Evolutionary conservation across 2,888 invertebrate species (phyloP).

Genomic region (Cetonia aurata): DNA sequence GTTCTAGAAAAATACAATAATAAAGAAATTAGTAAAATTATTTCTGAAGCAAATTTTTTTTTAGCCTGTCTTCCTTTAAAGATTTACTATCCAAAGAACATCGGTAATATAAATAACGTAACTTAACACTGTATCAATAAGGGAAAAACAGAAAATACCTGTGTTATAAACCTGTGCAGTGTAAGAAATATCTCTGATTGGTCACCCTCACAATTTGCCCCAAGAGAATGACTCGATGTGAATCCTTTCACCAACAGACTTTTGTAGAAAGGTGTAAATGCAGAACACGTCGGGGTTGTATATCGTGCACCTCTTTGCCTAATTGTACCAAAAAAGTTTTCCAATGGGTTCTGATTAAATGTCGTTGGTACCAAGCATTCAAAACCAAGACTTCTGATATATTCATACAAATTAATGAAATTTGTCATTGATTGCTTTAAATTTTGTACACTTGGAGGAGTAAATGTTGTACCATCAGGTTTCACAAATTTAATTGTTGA

Average conservation of each 20-base stretch:
- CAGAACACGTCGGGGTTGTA: slow-evolving; percentile 35
- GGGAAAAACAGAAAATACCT: no score
- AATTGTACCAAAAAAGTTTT: slow-evolving; percentile 47
- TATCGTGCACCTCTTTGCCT: slow-evolving; percentile 46
- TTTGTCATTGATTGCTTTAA: not conserved
- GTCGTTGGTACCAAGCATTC: not conserved
- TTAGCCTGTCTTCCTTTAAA: no score
- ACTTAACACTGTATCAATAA: no score
- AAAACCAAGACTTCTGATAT: not conserved
- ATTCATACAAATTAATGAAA: not conserved
- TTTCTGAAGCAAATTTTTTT: no score
- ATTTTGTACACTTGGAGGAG: not conserved
- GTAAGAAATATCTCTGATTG: no score
- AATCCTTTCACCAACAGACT: slow-evolving; percentile 49
- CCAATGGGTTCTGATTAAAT: slow-evolving; percentile 48
- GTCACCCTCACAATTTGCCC: slow-evolving; percentile 48
- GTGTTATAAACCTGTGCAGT: no score
- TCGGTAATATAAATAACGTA: no score
- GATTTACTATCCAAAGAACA: no score
- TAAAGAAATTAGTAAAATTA: no score
- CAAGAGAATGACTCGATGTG: slow-evolving; percentile 46
- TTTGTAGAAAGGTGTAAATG: slow-evolving; percentile 39
- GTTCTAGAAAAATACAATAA: no score
- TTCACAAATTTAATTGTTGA: slow-evolving; percentile 31
- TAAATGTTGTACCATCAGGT: not conserved